Conservation (phyloP, 2,797 vertebrate genomes). For the Anguilla megastoma region DNA sequence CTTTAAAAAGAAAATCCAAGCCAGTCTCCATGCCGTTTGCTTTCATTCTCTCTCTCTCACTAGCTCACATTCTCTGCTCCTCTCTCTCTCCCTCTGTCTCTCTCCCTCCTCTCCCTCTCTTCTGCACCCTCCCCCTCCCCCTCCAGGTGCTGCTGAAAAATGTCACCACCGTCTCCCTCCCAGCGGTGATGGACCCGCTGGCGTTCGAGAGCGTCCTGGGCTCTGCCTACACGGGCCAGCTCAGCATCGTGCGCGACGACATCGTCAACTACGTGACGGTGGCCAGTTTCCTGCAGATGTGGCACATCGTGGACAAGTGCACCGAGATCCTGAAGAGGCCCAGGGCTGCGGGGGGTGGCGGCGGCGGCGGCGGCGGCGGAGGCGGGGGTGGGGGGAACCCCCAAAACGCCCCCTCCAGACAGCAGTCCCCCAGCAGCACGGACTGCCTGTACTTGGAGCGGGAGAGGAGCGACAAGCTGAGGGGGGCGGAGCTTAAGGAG, state of each 20-base stretch:
- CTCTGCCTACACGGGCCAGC: constrained; percentile 87
- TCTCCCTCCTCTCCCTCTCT: no score
- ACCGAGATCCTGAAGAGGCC: constrained; percentile 85
- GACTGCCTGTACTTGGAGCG: constrained; percentile 83
- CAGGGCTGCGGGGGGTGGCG: constrained; percentile 48
- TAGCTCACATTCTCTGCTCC: no score
- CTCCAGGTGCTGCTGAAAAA: constrained; percentile 85
- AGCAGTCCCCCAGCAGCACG: constrained; percentile 90
- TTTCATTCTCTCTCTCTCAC: no score
- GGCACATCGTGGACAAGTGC: constrained; percentile 96
- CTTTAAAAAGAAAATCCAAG: no score
- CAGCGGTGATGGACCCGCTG: constrained; percentile 86
- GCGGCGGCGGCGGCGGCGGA: constrained; percentile 29
- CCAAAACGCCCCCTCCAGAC: constrained; percentile 63
- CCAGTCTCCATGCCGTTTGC: no score
- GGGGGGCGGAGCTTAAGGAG: constrained; percentile 25
- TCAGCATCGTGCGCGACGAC: constrained; percentile 85
- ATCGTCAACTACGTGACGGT: constrained; percentile 90
- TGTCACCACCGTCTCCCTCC: constrained; percentile 84
- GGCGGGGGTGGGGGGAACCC: constrained; percentile 38
- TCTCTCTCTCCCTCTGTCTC: no score
- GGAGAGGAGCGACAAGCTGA: constrained; percentile 55
- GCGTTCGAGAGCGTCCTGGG: constrained; percentile 89
- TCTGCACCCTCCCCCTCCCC: background rate
- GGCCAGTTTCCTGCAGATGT: constrained; percentile 96